phyloP scores from a whole-genome alignment of 1,140 invertebrate genomes.

The Procambarus virginalis region DNA sequence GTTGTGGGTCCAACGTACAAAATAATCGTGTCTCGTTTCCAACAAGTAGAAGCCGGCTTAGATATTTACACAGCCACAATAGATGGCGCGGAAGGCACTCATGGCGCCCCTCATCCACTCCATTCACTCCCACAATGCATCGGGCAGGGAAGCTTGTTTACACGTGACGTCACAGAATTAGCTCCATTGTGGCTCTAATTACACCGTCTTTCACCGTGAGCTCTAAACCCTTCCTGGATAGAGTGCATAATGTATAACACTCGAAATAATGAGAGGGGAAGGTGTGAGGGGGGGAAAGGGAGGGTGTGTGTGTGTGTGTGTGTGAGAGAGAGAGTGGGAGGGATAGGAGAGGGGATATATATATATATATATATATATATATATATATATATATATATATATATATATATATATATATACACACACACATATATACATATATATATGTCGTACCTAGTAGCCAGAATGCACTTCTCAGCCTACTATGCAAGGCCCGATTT shows the following conservation, averaged over 20 bases:
- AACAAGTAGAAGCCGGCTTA: neutral
- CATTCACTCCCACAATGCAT: slow-evolving; percentile 1
- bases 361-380: too few relatives aligned
- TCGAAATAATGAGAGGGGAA: too few relatives aligned
- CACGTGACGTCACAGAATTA: slow-evolving; percentile 3
- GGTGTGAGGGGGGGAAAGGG: too few relatives aligned
- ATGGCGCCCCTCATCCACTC: neutral
- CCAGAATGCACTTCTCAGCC: too few relatives aligned
- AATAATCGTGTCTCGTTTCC: neutral
- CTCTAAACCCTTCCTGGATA: neutral
- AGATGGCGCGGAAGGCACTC: neutral
- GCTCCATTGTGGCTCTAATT: neutral
- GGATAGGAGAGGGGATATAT: too few relatives aligned
- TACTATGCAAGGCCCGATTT: too few relatives aligned
- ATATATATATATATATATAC: too few relatives aligned
- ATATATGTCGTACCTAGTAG: too few relatives aligned
- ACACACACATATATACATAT: too few relatives aligned
- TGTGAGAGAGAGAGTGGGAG: neutral
- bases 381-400: too few relatives aligned
- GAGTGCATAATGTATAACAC: too few relatives aligned
- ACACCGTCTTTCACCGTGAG: neutral
- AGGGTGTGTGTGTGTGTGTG: neutral
- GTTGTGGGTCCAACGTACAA: neutral
- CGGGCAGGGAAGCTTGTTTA: neutral
- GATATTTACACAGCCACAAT: slow-evolving; percentile 14